Conservation (phyloP, 1,140 invertebrate species). For the Stegodyphus dumicola region DNA sequence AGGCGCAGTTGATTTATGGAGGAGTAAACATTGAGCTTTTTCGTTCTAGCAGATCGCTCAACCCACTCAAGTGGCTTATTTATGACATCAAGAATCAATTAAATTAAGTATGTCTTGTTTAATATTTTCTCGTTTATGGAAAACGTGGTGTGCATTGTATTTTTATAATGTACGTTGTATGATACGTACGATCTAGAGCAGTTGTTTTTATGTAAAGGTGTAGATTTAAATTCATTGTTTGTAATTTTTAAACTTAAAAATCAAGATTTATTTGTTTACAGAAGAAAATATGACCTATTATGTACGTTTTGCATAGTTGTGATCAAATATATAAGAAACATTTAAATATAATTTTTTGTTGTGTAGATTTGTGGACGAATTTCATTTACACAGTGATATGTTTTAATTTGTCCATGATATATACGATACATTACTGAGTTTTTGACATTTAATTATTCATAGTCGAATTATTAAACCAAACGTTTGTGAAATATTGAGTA, state of each 20-base stretch:
- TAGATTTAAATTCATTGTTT: slow-evolving; percentile 5
- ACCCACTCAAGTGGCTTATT: slow-evolving; percentile 52
- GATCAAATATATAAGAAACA: too few relatives aligned
- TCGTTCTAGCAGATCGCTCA: slow-evolving; percentile 26
- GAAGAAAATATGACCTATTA: too few relatives aligned
- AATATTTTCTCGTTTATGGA: not conserved
- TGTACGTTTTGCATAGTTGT: too few relatives aligned
- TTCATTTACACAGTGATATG: too few relatives aligned
- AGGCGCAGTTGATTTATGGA: slow-evolving; percentile 59
- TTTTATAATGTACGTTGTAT: not conserved
- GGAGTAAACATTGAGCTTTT: slow-evolving; percentile 59
- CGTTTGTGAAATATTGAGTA: too few relatives aligned
- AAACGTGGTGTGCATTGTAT: not conserved
- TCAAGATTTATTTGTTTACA: not conserved
- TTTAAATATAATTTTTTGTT: too few relatives aligned
- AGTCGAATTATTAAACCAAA: too few relatives aligned
- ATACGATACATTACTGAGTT: too few relatives aligned
- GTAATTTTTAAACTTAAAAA: not conserved
- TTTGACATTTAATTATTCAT: too few relatives aligned
- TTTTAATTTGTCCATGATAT: too few relatives aligned
- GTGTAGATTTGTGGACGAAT: too few relatives aligned
- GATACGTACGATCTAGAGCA: slow-evolving; percentile 46
- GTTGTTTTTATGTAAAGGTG: not conserved
- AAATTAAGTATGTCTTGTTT: slow-evolving; percentile 57
- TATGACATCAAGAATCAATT: slow-evolving; percentile 46